phyloP scores from a whole-genome alignment of 2,113 vertebrate genomes.

The Oenanthe melanoleuca region DNA sequence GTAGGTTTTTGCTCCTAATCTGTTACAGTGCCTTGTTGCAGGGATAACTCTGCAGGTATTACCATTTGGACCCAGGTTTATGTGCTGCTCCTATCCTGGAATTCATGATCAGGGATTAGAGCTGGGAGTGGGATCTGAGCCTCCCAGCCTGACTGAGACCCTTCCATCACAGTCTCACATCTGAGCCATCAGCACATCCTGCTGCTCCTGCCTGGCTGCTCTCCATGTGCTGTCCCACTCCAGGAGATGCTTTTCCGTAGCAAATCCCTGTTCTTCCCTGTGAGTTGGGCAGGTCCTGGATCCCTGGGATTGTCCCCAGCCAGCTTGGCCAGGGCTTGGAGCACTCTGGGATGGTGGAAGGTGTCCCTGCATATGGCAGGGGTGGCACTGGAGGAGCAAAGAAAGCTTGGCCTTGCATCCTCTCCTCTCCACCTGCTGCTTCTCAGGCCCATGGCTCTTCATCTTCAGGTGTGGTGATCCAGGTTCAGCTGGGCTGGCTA shows the following conservation, averaged over 20 bases:
- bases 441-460: accelerated
- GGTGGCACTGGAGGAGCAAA: neutral
- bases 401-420: neutral
- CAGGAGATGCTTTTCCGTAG: neutral
- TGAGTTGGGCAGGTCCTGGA: neutral
- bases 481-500: neutral
- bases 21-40: neutral
- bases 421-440: neutral
- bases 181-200: neutral
- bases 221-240: accelerated
- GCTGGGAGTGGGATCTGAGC: neutral
- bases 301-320: neutral
- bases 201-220: neutral
- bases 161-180: neutral
- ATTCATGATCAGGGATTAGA: neutral
- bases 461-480: neutral
- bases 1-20: neutral
- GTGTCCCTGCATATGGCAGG: neutral
- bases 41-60: neutral
- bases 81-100: neutral
- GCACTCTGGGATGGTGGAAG: accelerated
- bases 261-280: neutral
- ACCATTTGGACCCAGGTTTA: neutral
- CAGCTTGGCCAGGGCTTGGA: accelerated
- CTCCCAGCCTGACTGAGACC: accelerated